phyloP scores from a whole-genome alignment of 2,797 vertebrate genomes.

The Catostomus latipinnis region DNA sequence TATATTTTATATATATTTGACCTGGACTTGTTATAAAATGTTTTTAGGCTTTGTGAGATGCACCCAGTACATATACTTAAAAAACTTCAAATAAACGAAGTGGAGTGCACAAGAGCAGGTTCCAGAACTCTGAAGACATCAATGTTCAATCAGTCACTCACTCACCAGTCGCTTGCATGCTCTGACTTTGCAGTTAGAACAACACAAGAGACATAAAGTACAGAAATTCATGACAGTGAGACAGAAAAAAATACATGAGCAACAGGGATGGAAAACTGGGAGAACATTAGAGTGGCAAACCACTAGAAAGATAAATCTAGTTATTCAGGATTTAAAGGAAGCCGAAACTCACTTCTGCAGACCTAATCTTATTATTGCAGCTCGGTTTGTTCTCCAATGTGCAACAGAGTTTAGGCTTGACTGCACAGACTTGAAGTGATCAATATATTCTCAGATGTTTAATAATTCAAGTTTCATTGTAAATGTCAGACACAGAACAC shows the following conservation, averaged over 20 bases:
- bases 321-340: neutral
- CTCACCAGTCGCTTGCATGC: too few species aligned
- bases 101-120: too few species aligned
- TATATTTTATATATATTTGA: too few species aligned
- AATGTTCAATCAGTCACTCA: too few species aligned
- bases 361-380: slow-evolving; percentile 3
- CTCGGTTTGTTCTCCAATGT: slow-evolving; percentile 26
- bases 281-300: too few species aligned
- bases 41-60: too few species aligned
- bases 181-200: too few species aligned
- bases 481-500: slow-evolving; percentile 53
- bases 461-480: slow-evolving; percentile 53
- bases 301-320: too few species aligned
- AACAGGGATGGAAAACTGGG: neutral
- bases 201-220: neutral
- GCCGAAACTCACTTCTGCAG: neutral
- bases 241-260: neutral
- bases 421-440: slow-evolving; percentile 19
- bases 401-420: neutral
- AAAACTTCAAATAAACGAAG: too few species aligned
- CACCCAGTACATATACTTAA: too few species aligned
- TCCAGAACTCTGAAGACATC: too few species aligned
- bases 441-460: slow-evolving; percentile 41
- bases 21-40: too few species aligned
- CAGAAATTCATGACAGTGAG: neutral